A percentile compares a stretch with the other conserved stretches of the same genome.
These are phyloP conservation scores for Peromyscus leucopus DNA, from an alignment of 2,113 vertebrate genomes.

Conservation along the genomic window DNA sequence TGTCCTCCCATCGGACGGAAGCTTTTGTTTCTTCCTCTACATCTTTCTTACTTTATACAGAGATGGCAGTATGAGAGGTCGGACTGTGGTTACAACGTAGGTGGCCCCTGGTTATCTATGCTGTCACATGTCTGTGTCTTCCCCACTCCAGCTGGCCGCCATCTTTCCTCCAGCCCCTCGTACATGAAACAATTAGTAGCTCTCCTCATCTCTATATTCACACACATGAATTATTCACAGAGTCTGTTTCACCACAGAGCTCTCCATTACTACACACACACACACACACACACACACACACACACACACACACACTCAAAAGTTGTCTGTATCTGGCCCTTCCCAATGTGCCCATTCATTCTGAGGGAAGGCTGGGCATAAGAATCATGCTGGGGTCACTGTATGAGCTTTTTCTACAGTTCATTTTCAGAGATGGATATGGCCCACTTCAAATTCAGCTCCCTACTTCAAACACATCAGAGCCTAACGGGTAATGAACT, in stretches of 20 bases:
- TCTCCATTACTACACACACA: neutral
- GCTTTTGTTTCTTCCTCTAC: neutral
- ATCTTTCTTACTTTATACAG: neutral
- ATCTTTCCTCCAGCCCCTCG: neutral
- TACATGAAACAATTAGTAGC: fast-evolving
- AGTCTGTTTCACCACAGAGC: neutral
- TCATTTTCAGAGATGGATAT: neutral
- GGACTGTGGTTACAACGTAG: neutral
- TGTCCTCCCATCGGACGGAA: neutral
- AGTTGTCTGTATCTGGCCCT: neutral
- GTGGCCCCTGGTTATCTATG: neutral
- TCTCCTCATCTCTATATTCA: neutral
- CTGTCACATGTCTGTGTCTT: neutral
- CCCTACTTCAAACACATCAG: neutral
- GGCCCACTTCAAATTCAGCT: neutral
- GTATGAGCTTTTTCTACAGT: neutral
- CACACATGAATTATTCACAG: neutral
- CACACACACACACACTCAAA: neutral
- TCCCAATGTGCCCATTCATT: neutral
- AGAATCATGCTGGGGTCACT: neutral
- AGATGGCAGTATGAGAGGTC: neutral
- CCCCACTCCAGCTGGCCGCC: fast-evolving
- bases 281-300: neutral
- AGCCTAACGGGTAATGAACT: neutral
- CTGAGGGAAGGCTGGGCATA: neutral